Percentiles rank a stretch among this genome's conserved stretches.
phyloP scores from a whole-genome alignment of 2,113 vertebrate species.

The Bubalus kerabau region DNA sequence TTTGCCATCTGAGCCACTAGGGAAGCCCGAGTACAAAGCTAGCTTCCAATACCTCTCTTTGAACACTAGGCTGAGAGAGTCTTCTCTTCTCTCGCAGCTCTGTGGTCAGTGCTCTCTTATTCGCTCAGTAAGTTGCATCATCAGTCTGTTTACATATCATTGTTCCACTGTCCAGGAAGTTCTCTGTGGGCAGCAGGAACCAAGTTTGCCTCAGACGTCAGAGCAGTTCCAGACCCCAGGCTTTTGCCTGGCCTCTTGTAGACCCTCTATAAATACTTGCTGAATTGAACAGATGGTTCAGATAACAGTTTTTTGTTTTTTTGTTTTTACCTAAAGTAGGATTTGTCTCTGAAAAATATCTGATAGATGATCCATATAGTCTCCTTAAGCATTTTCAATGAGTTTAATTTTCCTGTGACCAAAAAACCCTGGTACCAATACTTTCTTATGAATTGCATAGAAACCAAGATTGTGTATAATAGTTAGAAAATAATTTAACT shows the following conservation, averaged over 20 bases:
- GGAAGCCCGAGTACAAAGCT: background rate
- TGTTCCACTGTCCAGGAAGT: background rate
- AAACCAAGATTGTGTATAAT: background rate
- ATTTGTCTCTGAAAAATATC: background rate
- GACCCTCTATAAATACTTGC: background rate
- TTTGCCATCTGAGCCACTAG: background rate
- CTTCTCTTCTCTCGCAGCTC: background rate
- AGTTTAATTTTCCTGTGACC: background rate
- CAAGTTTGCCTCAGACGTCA: background rate
- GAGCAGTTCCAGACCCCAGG: background rate
- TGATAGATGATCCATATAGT: background rate
- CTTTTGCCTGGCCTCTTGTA: background rate
- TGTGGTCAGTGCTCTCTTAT: background rate
- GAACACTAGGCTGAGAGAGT: background rate
- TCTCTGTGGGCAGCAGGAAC: background rate
- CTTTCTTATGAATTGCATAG: background rate
- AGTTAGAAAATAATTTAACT: background rate
- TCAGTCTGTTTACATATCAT: background rate
- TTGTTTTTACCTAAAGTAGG: background rate
- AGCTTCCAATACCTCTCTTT: background rate
- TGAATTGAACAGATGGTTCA: slow-evolving; percentile 12
- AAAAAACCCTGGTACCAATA: background rate
- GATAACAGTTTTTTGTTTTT: background rate
- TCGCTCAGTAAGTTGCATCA: background rate
- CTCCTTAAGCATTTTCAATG: background rate